A percentile compares a stretch with the other conserved stretches of the same genome.
Evolutionary conservation across 2,888 invertebrate genomes (phyloP).

Genomic region (Metalampra italica): DNA sequence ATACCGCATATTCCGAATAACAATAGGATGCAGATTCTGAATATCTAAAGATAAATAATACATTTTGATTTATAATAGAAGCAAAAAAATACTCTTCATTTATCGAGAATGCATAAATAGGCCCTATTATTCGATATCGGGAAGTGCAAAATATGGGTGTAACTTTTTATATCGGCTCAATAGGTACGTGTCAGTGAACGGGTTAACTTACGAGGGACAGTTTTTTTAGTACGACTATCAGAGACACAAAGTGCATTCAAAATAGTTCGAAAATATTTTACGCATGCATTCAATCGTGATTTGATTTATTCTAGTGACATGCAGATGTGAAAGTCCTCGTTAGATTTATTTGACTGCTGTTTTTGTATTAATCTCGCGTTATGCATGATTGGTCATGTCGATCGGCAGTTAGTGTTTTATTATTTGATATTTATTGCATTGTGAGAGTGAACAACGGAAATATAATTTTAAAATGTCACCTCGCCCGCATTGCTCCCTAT

Average conservation of each 20-base stretch:
- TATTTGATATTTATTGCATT: conserved; percentile 36
- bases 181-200: conserved; percentile 74
- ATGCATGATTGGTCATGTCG: conserved; percentile 74
- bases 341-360: conserved; percentile 77
- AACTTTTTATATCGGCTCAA: conserved; percentile 69
- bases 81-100: conserved; percentile 77
- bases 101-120: conserved; percentile 78
- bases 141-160: conserved; percentile 79
- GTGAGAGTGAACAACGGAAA: conserved; percentile 32
- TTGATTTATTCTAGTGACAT: conserved; percentile 78
- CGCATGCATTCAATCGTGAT: conserved; percentile 75
- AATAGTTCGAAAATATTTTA: conserved; percentile 77
- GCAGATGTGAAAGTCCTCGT: conserved; percentile 75
- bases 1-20: conserved; percentile 74
- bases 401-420: conserved; percentile 68
- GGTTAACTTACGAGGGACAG: conserved; percentile 67
- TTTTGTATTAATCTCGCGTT: conserved; percentile 65
- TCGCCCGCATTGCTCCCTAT: conserved; percentile 24
- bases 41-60: conserved; percentile 78
- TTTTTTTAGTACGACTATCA: conserved; percentile 40
- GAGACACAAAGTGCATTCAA: conserved; percentile 60
- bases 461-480: conserved; percentile 17
- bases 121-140: conserved; percentile 74
- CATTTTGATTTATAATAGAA: conserved; percentile 77
- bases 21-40: conserved; percentile 77